Base-by-base conservation (phyloP, 2,797 vertebrate species). In the Okamejei kenojei region DNA sequence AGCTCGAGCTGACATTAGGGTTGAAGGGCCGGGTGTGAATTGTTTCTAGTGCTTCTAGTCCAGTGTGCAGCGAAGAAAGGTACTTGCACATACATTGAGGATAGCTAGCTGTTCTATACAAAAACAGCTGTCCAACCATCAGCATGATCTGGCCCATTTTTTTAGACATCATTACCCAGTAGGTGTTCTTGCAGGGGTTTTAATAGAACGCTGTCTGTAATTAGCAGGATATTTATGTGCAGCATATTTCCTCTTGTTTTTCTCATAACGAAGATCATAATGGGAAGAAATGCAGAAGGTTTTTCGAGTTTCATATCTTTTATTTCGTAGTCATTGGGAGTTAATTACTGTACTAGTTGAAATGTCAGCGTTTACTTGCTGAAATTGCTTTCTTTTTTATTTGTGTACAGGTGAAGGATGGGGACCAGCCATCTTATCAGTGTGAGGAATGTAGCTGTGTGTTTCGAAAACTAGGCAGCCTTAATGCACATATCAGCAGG, bases 401-500 rank as follows among this genome's bases (percentile, higher is more conserved):
- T 86, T 9, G 86, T 63, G 93, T 91, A 61, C 58, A 97, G 97
- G 97, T 97, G 91, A 97, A 97, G 95, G 97, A 96, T 93, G 97
- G 97, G 9, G 93, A 93, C 80, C 93, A 93, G 10, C 97, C 96
- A 93, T 97, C 96, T 0, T 97, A 97, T 93, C 97, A 96, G 65
- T 99, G 99, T 95, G 97, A 98, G 95, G 99, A 99, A 95, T 99
- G 99, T 94, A 99, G 99, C 94, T 99, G 99, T 95, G 96, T 99
- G 11, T 99, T 99, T 95, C 99, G 99, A 95, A 99, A 99, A 94
- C 95, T 99, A 90, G 99, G 99, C 93, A 99, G 99, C 94, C 96
- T 99, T 71, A 99, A 99, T 93, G 99, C 99, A 81, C 99, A 99
- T 94, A 99, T 99, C 96, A 99, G 98, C 96, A 99, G 99, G 96